Base-by-base conservation (phyloP, 2,888 invertebrate species). In the Melieria crassipennis region DNA sequence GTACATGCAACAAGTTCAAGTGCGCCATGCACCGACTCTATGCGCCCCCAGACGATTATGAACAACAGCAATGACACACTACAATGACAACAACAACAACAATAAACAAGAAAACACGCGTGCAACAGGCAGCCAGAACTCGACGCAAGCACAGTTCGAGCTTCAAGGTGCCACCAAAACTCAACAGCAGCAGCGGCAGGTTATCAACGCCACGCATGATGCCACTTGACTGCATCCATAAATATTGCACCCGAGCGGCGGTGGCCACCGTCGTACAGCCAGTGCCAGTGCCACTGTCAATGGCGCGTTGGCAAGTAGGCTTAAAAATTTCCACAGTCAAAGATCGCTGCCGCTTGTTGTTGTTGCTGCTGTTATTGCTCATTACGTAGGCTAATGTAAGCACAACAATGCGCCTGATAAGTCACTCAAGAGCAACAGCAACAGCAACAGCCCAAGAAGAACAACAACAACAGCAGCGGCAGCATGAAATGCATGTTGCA, bases 361-460 rank as follows among this genome's bases (percentile, higher is more conserved):
- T 30, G 30, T 30, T 30, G 30, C 30, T 30, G 30, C 30, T 30
- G 30, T 30, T 30, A 30, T 30, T 79, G 79, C 82, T 81, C 81
- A 81, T 81, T 82, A 81, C 81, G 78, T 78, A 81, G 82, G 81
- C 81, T 81, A 81, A 81, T 81, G 81, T 82, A 81, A 81, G 81
- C 81, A 81, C 79, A 81, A 81, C 81, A 81, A 81, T 65, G 69
- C 63, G 46, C 81, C 79, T 76, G 79, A 79, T 79, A 79, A 78
- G 80, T 67, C 62, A 69, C 62, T 63, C 62, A 62, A 57, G 60
- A 43, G 4, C 13, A 60, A 45, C 60, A 60, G 13, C 60, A 60
- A 45, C 60, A 60, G 4, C 10, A 7, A 1, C 4, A 60, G 4
- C 3, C 4, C 4, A 30, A 58, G 10, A 43, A 57, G 16, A 30